Base-by-base conservation (phyloP, 1,140 invertebrate species). In the Drosophila carrolli region DNA sequence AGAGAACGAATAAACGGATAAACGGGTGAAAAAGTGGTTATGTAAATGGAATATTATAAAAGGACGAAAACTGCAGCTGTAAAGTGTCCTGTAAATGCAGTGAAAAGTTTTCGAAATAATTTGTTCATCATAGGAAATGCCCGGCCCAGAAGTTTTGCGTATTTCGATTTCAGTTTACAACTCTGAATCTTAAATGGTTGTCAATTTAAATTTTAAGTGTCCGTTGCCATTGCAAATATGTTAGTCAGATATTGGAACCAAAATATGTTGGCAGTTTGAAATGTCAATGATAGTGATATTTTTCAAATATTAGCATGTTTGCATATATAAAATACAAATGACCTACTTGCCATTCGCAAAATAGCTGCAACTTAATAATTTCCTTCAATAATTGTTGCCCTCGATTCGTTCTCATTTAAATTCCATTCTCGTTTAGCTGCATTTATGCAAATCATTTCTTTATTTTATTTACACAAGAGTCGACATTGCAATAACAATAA, bases 1-100 rank as follows among this genome's bases (percentile, higher is more conserved):
- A 47, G 11, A 27, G 50, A 41, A 48, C 46, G 35, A 41, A 43
- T 38, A 14, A 41, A 19, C 43, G 43, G 23, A 37, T 48, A 57
- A 81, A 58, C 16, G 57, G 37, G 14, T 19, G 46, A 65, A 60
- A 59, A 57, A 62, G 41, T 27, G 23, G 19, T 38, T 37, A 43
- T 59, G 58, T 63, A 86, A 85, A 85, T 81, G 78, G 65, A 78
- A 82, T 78, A 68, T 75, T 81, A 60, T 86, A 70, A 62, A 61
- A 75, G 62, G 65, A 4, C 35, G 55, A 48, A 35, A 27, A 4
- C 23, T 70, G 50, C 35, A 19, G 14, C 46, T 46, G 66, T 46
- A 67, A 40, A 41, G 29, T 38, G 54, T 10, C 68, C 54, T 27
- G 38, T 35, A 56, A 63, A 11, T 75, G 71, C 72, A 75, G 53